Evolutionary conservation across 1,140 invertebrate genomes (phyloP).

Genomic region (Forficula auricularia): DNA sequence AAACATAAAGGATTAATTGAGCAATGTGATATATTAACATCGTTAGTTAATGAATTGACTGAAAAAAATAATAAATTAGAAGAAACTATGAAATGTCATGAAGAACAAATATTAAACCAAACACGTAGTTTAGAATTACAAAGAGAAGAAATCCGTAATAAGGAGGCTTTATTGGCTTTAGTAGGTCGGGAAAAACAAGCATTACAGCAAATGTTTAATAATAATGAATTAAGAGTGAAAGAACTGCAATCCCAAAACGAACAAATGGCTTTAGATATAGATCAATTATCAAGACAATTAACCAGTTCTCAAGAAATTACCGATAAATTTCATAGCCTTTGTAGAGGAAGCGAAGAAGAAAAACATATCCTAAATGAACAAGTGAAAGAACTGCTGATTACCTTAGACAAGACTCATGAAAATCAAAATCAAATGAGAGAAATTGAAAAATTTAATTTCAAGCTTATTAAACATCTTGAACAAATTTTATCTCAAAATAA

Average conservation of each 20-base stretch:
- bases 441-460: neutral
- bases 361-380: constrained; percentile 4
- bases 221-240: neutral
- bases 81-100: constrained; percentile 3
- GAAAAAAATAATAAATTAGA: constrained; percentile 6
- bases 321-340: constrained; percentile 9
- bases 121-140: constrained; percentile 10
- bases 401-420: neutral
- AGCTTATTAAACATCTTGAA: neutral
- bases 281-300: constrained; percentile 4
- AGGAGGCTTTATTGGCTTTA: constrained; percentile 2
- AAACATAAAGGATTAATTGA: neutral
- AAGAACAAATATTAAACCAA: constrained; percentile 10
- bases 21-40: neutral
- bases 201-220: too few species aligned
- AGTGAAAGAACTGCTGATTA: neutral
- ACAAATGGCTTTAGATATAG: constrained; percentile 1
- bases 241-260: constrained; percentile 1
- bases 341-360: constrained; percentile 8
- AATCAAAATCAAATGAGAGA: too few species aligned
- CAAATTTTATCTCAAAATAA: neutral
- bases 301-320: neutral
- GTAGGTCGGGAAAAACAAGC: too few species aligned
- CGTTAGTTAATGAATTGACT: neutral
- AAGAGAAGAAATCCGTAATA: constrained; percentile 5